Evolutionary conservation across 2,113 vertebrate species (phyloP), one percentile per base, ranked within the genome.

Genomic region (Anser brachyrhynchus): DNA sequence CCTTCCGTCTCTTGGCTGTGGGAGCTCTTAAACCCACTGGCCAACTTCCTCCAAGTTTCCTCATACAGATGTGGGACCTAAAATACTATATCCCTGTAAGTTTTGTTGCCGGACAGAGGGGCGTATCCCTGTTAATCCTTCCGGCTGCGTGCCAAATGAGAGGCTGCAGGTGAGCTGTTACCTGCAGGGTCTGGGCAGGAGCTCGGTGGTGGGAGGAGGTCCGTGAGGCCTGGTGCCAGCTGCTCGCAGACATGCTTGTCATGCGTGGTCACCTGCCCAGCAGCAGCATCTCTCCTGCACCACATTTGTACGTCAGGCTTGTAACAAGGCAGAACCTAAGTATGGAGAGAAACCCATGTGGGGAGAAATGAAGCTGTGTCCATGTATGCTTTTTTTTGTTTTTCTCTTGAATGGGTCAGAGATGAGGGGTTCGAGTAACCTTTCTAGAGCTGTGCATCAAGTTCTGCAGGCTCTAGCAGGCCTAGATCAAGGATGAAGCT

Each of bases 181-280:
- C 41, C 11, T 28, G 11, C 35, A 17, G 28, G 28, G 18, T 28
- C 26, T 28, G 39, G 10, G 11, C 18, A 26, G 62, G 25, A 39
- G 67, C 71, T 65, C 33, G 7, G 43, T 62, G 73, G 39, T 28
- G 41, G 85, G 64, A 90, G 58, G 49, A 41, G 49, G 49, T 35
- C 54, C 49, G 14, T 46, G 89, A 72, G 64, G 65, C 29, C 64
- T 77, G 39, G n/a, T 61, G 62, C 43, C 25, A 37, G 52, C 52
- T 72, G 64, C 52, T 66, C 39, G 11, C 22, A 41, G 46, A 20
- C 23, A n/a, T 12, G 4, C 15, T 75, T 26, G 29, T 44, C n/a
- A 13, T 4, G 3, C 0, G 0, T 46, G 39, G 31, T 62, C 64
- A 21, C 23, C 8, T 26, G 2, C 49, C 62, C n/a, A 39, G 7